Base-by-base conservation (phyloP, 2,113 vertebrate genomes). In the Lethenteron camtschaticum region DNA sequence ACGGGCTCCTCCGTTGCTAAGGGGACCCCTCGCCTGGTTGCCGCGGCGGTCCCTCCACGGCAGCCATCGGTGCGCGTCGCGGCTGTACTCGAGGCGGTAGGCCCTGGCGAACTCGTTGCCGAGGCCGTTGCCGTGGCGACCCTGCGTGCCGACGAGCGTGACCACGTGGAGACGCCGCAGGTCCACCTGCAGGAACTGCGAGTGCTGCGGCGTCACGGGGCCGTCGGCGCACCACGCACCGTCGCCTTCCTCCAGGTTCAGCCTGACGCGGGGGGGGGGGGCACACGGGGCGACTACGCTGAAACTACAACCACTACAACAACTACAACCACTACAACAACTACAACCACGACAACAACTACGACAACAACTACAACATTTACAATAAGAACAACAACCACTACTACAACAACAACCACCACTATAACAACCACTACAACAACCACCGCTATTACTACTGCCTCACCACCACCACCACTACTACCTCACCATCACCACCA, bases 191-290 rank as follows among this genome's bases (percentile, higher is more conserved):
- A 96, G 81, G 75, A 85, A 96, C 74, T 96, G 89, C 1, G 85
- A 82, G 57, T 82, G 85, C 2, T 77, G 81, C 9, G 87, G 88
- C 56, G 80, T 90, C 55, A 95, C 88, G 0, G 87, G 75, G 18
- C 81, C 86, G n/a, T 81, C 81, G 0, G 90, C 89, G 72, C 90
- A 95, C 90, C 90, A 96, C 0, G 90, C 90, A 2, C 90, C 90
- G 2, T 92, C 90, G 0, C 90, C 90, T 0, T 88, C 86, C 1
- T 82, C 88, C 56, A 82, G 85, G 55, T 85, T 90, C 75, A 96
- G 73, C 79, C 89, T 95, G 72, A 75, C 79, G 72, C 80, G 77
- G 1, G 86, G 86, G 0, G 87, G 86, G 78, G 78, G 87, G 90
- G 73, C 89, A 90, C 78, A 87, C 83, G 2, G 90, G 75, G 2